phyloP scores from a whole-genome alignment of 2,888 invertebrate species.

The Ditylenchus weischeri region DNA sequence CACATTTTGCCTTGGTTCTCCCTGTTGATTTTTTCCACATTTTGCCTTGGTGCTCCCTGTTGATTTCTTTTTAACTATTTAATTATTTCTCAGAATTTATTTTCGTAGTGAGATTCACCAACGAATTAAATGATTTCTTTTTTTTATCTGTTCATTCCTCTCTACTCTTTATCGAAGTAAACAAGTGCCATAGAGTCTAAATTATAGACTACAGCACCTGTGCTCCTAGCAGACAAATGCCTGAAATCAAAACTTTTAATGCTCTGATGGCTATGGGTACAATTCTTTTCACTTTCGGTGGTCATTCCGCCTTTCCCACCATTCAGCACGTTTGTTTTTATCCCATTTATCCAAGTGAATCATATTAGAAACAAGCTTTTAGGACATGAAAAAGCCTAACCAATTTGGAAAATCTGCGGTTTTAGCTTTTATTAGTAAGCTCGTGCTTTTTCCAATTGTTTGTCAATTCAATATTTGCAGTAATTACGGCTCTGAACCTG shows the following conservation, averaged over 20 bases:
- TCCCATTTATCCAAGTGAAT: not conserved
- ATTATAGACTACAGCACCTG: slow-evolving; percentile 5
- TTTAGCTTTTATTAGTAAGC: slow-evolving; percentile 35
- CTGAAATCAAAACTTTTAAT: slow-evolving; percentile 13
- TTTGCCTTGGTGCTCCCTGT: too few species aligned
- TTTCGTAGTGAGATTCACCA: too few species aligned
- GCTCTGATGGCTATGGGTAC: slow-evolving; percentile 20
- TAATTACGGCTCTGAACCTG: slow-evolving; percentile 47
- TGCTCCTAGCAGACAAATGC: slow-evolving; percentile 17
- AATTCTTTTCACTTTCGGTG: slow-evolving; percentile 26
- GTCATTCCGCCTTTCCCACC: slow-evolving; percentile 48
- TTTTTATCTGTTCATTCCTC: too few species aligned
- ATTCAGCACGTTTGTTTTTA: slow-evolving; percentile 37
- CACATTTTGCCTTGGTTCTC: too few species aligned
- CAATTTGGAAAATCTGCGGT: slow-evolving; percentile 38
- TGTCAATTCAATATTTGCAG: slow-evolving; percentile 24
- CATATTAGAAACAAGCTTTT: not conserved
- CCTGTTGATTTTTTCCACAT: too few species aligned
- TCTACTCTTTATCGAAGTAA: too few species aligned
- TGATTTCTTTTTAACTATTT: too few species aligned
- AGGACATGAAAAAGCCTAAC: slow-evolving; percentile 37
- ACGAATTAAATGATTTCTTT: too few species aligned
- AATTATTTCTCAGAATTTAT: too few species aligned
- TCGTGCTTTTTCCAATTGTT: not conserved
- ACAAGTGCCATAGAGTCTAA: too few species aligned